Conservation (phyloP, 2,888 invertebrate species). For the Melanophora roralis region DNA sequence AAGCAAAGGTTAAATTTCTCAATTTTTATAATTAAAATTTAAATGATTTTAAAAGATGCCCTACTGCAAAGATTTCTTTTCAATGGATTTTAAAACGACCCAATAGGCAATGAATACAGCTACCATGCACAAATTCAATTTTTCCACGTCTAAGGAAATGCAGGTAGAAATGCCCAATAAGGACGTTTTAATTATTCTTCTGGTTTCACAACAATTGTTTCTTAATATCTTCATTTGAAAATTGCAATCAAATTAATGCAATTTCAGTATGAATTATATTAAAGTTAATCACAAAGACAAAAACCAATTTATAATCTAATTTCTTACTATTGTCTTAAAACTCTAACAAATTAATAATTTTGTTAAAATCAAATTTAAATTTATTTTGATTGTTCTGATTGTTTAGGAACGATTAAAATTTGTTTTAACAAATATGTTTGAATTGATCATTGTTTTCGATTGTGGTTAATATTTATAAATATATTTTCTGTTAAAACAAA, state of each 20-base stretch:
- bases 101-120: no score
- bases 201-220: background rate
- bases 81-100: no score
- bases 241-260: slow-evolving; percentile 27
- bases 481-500: slow-evolving; percentile 8
- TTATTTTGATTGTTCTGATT: slow-evolving; percentile 26
- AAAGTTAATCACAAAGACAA: no score
- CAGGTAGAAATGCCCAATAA: background rate
- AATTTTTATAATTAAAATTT: no score
- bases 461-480: slow-evolving; percentile 1
- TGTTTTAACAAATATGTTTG: background rate
- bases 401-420: background rate
- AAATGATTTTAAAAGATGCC: no score
- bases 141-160: no score
- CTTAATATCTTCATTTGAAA: background rate
- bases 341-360: background rate
- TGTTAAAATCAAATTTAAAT: slow-evolving; percentile 23
- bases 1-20: no score
- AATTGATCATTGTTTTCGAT: background rate
- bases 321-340: background rate
- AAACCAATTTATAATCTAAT: background rate
- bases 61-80: no score
- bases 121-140: no score
- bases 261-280: background rate
- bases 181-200: background rate